Percentiles rank a stretch among this genome's conserved stretches.
phyloP scores from a whole-genome alignment of 2,113 vertebrate species.

The Corapipo altera region DNA sequence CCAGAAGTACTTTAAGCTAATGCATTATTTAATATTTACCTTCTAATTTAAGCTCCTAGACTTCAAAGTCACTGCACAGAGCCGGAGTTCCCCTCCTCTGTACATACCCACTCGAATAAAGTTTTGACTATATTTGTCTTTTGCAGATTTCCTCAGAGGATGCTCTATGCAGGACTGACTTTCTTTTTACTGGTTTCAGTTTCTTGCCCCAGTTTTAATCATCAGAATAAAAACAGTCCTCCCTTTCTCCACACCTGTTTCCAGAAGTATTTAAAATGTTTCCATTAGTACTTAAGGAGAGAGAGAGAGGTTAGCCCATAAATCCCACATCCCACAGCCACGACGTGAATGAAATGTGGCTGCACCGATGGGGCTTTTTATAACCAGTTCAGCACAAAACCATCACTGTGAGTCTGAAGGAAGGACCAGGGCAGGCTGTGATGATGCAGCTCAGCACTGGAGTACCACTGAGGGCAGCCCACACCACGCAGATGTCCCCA shows the following conservation, averaged over 20 bases:
- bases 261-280: not conserved
- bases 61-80: not conserved
- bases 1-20: constrained; percentile 5
- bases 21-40: constrained; percentile 13
- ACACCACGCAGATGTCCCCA: not conserved
- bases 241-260: not conserved
- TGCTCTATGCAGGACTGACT: not conserved
- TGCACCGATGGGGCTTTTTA: not conserved
- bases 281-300: not conserved
- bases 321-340: not conserved
- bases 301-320: not conserved
- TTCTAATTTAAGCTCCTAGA: constrained; percentile 25
- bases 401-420: not conserved
- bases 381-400: not conserved
- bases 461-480: not conserved
- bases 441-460: not conserved
- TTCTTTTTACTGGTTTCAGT: not conserved
- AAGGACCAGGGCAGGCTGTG: not conserved
- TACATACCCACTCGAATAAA: not conserved
- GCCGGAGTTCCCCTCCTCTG: not conserved
- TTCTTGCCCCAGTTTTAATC: not conserved
- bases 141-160: not conserved
- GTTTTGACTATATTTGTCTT: not conserved
- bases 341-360: fast-evolving
- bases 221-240: not conserved